These are phyloP conservation scores for Sitophilus oryzae DNA, from an alignment of 1,140 invertebrate species.

Conservation along the genomic window DNA sequence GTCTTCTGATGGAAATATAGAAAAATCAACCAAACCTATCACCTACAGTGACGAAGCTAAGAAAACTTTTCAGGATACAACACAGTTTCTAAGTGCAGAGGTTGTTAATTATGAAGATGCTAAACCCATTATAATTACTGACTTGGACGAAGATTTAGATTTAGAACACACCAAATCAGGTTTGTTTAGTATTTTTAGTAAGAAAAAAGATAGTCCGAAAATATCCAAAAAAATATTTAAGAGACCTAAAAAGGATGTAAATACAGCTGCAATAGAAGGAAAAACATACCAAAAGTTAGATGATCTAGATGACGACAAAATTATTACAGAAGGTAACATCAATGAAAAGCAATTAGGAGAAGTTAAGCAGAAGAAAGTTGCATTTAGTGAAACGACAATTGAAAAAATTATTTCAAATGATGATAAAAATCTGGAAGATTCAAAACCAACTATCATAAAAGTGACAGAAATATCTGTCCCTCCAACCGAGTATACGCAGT, in stretches of 20 bases:
- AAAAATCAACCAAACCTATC: background rate
- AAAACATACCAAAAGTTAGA: conserved; percentile 21
- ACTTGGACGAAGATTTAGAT: conserved; percentile 25
- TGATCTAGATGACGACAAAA: conserved; percentile 22
- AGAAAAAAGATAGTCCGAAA: conserved; percentile 27
- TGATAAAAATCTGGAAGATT: background rate
- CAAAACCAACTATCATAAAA: background rate
- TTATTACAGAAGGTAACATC: background rate
- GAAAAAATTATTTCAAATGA: background rate
- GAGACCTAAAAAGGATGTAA: conserved; percentile 30
- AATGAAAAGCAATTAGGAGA: background rate
- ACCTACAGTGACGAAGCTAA: conserved; percentile 21
- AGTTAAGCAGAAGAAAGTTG: conserved; percentile 11
- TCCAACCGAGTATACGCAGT: background rate
- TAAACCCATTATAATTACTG: conserved; percentile 23
- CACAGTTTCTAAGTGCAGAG: conserved; percentile 31
- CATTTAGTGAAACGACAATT: conserved; percentile 12
- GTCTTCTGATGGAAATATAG: conserved; percentile 18
- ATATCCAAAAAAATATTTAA: conserved; percentile 26
- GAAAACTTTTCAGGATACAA: conserved; percentile 29
- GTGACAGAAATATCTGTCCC: background rate
- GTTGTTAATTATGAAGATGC: conserved; percentile 31
- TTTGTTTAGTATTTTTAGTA: conserved; percentile 32
- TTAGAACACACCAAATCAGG: conserved; percentile 22
- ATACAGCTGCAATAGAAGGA: conserved; percentile 8